Percentiles rank a stretch among this genome's conserved stretches.
Evolutionary conservation across 1,140 invertebrate species (phyloP).

Genomic region (Monochamus saltuarius): DNA sequence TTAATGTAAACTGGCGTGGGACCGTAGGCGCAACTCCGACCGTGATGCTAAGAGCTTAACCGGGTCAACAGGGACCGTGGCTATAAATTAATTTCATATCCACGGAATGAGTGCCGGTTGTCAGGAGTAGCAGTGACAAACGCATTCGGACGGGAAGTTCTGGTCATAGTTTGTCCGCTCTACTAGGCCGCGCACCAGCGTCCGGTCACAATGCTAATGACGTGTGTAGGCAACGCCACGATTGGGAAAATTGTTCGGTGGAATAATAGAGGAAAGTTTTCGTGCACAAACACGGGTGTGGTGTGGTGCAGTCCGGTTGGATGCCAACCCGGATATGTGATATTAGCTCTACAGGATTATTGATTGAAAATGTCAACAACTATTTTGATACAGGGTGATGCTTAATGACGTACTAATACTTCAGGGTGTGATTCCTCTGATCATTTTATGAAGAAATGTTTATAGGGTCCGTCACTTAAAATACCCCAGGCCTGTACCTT

Average conservation of each 20-base stretch:
- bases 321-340: neutral
- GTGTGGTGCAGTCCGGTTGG: neutral
- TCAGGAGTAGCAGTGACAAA: conserved; percentile 18
- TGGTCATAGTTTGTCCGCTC: conserved; percentile 19
- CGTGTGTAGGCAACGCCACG: conserved; percentile 4
- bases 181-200: conserved; percentile 3
- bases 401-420: too few species aligned
- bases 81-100: conserved; percentile 22
- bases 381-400: neutral
- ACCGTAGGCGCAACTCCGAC: too few species aligned
- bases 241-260: conserved; percentile 19
- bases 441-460: too few species aligned
- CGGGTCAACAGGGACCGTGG: conserved; percentile 9
- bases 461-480: too few species aligned
- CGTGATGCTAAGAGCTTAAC: too few species aligned
- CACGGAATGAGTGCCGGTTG: conserved; percentile 17
- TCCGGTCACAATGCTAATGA: conserved; percentile 17
- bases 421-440: too few species aligned
- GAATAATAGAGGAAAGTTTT: neutral
- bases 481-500: too few species aligned
- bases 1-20: too few species aligned
- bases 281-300: neutral
- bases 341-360: neutral
- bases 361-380: neutral
- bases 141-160: conserved; percentile 14